These are phyloP conservation scores for Macrotrachela quadricornifera DNA, from an alignment of 1,140 invertebrate species.

Conservation along the genomic window DNA sequence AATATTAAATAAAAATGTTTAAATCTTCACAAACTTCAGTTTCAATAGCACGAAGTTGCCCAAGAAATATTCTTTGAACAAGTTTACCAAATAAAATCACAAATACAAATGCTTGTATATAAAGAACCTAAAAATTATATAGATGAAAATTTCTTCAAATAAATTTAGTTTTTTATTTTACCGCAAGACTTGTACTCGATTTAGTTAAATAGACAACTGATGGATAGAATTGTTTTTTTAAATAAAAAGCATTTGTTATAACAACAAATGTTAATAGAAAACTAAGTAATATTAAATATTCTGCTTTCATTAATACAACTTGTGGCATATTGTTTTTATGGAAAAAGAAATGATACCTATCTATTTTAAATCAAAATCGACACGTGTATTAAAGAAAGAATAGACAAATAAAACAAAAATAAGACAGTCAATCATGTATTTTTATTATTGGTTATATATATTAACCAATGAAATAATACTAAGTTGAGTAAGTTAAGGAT, in stretches of 20 bases:
- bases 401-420: no score
- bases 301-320: neutral
- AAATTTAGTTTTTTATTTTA: constrained; percentile 43
- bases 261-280: neutral
- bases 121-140: constrained; percentile 65
- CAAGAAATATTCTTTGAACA: constrained; percentile 87
- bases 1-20: constrained; percentile 11
- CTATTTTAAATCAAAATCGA: no score
- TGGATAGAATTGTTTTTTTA: constrained; percentile 98
- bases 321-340: no score
- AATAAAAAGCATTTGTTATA: constrained; percentile 61
- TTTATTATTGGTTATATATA: no score
- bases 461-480: no score
- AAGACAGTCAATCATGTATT: no score
- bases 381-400: no score
- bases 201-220: constrained; percentile 98
- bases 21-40: constrained; percentile 63
- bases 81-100: constrained; percentile 82
- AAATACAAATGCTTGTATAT: constrained; percentile 85
- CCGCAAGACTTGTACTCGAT: constrained; percentile 94
- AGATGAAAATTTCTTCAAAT: neutral
- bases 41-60: constrained; percentile 79
- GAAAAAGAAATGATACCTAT: no score
- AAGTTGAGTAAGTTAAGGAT: no score
- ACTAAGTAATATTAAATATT: constrained; percentile 1